Evolutionary conservation across 2,113 vertebrate genomes (phyloP).

Genomic region (Pseudolaguvia tuberculata): DNA sequence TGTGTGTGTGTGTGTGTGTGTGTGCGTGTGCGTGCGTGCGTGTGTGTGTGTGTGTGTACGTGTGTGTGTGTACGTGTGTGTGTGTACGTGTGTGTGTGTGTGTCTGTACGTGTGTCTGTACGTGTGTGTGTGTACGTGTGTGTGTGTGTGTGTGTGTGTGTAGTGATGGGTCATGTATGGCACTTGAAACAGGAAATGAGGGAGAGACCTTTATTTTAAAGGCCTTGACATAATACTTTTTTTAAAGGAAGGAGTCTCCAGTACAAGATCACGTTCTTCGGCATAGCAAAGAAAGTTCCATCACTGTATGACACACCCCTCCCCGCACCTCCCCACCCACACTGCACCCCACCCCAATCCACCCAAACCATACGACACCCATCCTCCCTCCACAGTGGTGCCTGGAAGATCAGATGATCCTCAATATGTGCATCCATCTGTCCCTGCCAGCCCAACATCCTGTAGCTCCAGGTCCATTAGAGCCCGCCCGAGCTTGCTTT

Average conservation of each 20-base stretch:
- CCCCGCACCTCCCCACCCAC: not conserved
- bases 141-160: too few species aligned
- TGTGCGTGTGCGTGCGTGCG: too few species aligned
- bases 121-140: too few species aligned
- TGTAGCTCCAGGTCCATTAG: slow-evolving; percentile 21
- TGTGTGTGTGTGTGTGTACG: too few species aligned
- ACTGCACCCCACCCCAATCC: not conserved
- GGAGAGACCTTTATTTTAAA: not conserved
- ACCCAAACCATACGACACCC: not conserved
- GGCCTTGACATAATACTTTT: not conserved
- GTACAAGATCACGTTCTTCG: not conserved
- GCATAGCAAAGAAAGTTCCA: not conserved
- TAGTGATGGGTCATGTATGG: too few species aligned
- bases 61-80: too few species aligned
- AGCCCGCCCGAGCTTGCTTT: not conserved
- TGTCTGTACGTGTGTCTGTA: too few species aligned
- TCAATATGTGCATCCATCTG: slow-evolving; percentile 54
- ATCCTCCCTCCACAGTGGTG: not conserved
- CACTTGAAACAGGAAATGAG: slow-evolving; percentile 8
- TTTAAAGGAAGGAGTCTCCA: not conserved
- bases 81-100: too few species aligned
- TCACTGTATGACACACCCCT: too few species aligned
- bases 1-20: too few species aligned
- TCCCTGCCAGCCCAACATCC: slow-evolving; percentile 26
- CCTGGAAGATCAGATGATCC: slow-evolving; percentile 33